phyloP scores from a whole-genome alignment of 1,140 invertebrate genomes.

The Physella acuta region DNA sequence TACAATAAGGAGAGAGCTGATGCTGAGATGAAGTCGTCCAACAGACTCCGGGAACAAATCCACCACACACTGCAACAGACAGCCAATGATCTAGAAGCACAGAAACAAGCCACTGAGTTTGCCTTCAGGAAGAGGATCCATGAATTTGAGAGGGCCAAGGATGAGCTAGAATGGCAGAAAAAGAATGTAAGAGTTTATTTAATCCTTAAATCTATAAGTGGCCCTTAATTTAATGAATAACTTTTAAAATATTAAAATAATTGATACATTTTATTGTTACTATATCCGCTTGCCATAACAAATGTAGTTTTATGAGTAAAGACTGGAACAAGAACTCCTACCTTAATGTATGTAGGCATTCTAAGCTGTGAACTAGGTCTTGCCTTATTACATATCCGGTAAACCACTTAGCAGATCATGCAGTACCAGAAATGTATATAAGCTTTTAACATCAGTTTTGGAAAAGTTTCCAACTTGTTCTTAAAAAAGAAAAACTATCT shows the following conservation, averaged over 20 bases:
- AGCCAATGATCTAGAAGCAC: constrained; percentile 75
- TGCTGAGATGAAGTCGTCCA: constrained; percentile 74
- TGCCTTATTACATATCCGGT: too few species aligned
- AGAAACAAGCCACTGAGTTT: constrained; percentile 78
- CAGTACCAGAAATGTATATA: too few species aligned
- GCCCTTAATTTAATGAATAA: constrained; percentile 21
- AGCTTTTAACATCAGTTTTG: too few species aligned
- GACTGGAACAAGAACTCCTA: too few species aligned
- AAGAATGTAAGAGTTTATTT: constrained; percentile 66
- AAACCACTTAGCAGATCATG: too few species aligned
- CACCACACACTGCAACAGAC: constrained; percentile 73
- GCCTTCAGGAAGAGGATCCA: constrained; percentile 75
- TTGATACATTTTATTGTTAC: constrained; percentile 2
- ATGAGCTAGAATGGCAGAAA: constrained; percentile 85
- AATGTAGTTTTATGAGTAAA: too few species aligned
- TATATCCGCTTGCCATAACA: background rate
- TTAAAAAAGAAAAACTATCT: background rate
- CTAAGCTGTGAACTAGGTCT: too few species aligned
- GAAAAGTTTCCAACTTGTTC: too few species aligned
- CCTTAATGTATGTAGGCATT: too few species aligned
- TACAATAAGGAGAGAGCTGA: constrained; percentile 74
- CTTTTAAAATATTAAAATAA: background rate
- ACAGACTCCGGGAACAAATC: constrained; percentile 73
- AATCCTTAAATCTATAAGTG: background rate
- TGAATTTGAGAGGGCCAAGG: constrained; percentile 77